Conservation (phyloP, 2,113 vertebrate genomes). For the Erythrocercus mccallii region DNA sequence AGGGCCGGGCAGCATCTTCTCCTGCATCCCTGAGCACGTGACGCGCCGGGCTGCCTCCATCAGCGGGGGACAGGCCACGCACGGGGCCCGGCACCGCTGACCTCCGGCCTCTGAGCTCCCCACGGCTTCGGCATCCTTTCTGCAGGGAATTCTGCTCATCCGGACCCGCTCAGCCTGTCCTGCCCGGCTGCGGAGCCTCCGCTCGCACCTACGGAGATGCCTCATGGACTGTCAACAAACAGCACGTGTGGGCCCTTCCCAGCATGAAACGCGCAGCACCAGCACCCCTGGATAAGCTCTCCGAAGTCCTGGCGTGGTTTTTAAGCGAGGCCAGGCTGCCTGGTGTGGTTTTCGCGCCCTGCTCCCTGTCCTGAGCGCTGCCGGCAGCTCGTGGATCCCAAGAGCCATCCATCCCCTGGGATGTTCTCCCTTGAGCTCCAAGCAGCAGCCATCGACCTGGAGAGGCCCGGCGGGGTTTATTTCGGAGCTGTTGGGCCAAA, state of each 20-base stretch:
- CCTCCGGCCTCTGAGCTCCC: not conserved
- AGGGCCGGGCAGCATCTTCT: not conserved
- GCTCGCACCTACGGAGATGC: fast-evolving
- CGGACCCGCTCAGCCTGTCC: fast-evolving
- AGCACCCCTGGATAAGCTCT: not conserved
- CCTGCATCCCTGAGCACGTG: not conserved
- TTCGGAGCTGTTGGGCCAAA: not conserved
- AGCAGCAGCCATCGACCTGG: not conserved
- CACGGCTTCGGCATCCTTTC: fast-evolving
- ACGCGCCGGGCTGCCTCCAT: fast-evolving
- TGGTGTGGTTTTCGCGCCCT: not conserved
- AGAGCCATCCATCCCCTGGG: not conserved
- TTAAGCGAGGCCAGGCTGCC: not conserved
- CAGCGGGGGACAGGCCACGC: fast-evolving
- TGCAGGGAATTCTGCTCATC: not conserved
- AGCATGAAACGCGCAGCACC: fast-evolving
- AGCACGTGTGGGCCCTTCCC: not conserved
- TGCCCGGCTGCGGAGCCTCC: fast-evolving
- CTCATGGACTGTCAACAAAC: fast-evolving
- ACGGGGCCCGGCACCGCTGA: not conserved
- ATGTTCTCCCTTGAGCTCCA: not conserved
- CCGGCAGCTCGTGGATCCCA: fast-evolving
- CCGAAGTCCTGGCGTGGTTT: fast-evolving
- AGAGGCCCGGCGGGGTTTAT: fast-evolving
- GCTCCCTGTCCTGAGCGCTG: not conserved